A percentile compares a stretch with the other conserved stretches of the same genome.
phyloP scores from a whole-genome alignment of 2,797 vertebrate genomes.

The Aeoliscus strigatus region DNA sequence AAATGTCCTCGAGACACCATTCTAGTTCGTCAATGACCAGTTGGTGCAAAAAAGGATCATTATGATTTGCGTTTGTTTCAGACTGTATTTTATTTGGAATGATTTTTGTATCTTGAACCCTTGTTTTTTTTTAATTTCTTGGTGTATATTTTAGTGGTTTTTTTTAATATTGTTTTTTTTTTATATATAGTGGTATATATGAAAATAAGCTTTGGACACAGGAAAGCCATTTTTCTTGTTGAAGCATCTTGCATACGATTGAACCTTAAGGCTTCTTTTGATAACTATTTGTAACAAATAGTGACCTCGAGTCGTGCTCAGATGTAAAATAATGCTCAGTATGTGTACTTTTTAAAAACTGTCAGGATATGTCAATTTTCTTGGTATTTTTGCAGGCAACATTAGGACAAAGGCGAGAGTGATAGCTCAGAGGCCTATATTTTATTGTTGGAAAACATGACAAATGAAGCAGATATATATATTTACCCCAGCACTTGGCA shows the following conservation, averaged over 20 bases:
- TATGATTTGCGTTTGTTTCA: constrained; percentile 70
- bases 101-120: constrained; percentile 79
- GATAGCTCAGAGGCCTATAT: constrained; percentile 80
- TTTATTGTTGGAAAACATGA: constrained; percentile 81
- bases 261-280: constrained; percentile 78
- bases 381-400: constrained; percentile 81
- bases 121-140: constrained; percentile 83
- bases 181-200: constrained; percentile 80
- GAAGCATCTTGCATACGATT: constrained; percentile 77
- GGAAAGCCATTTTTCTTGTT: constrained; percentile 78
- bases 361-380: constrained; percentile 79
- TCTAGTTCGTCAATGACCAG: constrained; percentile 68
- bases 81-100: constrained; percentile 82
- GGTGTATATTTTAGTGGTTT: constrained; percentile 91
- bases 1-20: constrained; percentile 66
- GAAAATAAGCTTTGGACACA: constrained; percentile 80
- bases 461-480: constrained; percentile 93
- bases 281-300: constrained; percentile 86
- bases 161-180: constrained; percentile 76
- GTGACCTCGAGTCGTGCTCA: constrained; percentile 81
- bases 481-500: constrained; percentile 98
- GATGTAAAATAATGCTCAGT: constrained; percentile 81
- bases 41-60: constrained; percentile 85
- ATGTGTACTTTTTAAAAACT: constrained; percentile 80
- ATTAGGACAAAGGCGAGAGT: constrained; percentile 76